phyloP scores from a whole-genome alignment of 2,113 vertebrate genomes.

The Fregetta grallaria region DNA sequence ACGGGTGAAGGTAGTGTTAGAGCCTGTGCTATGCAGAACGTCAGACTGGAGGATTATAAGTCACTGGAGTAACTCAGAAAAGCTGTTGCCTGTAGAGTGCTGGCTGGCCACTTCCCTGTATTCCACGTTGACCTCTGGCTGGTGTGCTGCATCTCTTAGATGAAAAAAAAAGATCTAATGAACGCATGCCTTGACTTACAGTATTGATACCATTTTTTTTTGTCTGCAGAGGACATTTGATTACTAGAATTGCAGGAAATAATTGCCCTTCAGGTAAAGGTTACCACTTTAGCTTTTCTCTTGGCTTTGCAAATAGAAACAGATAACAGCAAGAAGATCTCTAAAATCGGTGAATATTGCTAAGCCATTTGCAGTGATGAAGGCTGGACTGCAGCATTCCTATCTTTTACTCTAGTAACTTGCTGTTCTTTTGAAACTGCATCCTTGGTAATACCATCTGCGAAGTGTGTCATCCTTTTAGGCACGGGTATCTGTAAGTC shows the following conservation, averaged over 20 bases:
- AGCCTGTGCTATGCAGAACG: background rate
- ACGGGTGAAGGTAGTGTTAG: background rate
- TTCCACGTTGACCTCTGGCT: background rate
- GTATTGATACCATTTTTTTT: background rate
- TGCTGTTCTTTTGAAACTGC: background rate
- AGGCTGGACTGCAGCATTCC: background rate
- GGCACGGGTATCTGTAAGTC: background rate
- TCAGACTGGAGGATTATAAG: background rate
- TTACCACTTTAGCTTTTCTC: background rate
- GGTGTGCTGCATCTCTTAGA: background rate
- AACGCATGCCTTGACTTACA: background rate
- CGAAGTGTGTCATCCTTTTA: background rate
- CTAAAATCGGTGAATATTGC: background rate
- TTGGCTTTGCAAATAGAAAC: constrained; percentile 37
- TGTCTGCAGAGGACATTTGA: background rate
- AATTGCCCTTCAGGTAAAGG: constrained; percentile 35
- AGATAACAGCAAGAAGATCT: background rate
- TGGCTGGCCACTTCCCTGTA: background rate
- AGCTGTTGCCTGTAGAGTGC: background rate
- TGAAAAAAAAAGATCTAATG: background rate
- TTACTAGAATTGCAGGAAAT: constrained; percentile 4
- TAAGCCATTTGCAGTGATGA: background rate
- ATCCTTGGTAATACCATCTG: background rate
- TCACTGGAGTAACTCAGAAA: background rate
- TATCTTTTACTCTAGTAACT: background rate